Conservation (phyloP, 1,140 invertebrate species). For the Drosophila santomea region DNA sequence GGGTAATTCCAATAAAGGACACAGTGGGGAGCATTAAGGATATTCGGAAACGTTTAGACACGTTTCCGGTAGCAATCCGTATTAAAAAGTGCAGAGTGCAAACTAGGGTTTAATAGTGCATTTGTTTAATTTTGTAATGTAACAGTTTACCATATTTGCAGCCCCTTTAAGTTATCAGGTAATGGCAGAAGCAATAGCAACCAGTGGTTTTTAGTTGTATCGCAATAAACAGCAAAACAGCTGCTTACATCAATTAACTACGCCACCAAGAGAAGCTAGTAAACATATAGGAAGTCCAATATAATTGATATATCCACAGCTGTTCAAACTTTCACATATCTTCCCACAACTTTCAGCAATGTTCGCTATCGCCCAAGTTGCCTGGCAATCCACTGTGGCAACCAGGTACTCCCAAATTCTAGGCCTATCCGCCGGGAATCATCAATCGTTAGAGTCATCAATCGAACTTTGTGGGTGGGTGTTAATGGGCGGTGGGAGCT, state of each 20-base stretch:
- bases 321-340: background rate
- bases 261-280: too few relatives aligned
- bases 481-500: background rate
- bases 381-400: constrained; percentile 24
- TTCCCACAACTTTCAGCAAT: constrained; percentile 5
- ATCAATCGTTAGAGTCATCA: constrained; percentile 46
- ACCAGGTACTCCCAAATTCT: constrained; percentile 18
- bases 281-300: background rate
- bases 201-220: background rate
- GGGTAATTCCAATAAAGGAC: constrained; percentile 11
- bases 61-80: background rate
- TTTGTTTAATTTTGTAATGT: too few relatives aligned
- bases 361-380: background rate
- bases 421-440: constrained; percentile 14
- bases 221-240: background rate
- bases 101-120: too few relatives aligned
- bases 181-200: background rate
- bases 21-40: constrained; percentile 5
- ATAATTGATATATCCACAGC: background rate
- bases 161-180: too few relatives aligned
- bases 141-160: too few relatives aligned
- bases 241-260: background rate
- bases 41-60: too few relatives aligned
- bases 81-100: too few relatives aligned
- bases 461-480: constrained; percentile 12